Base-by-base conservation (phyloP, 2,888 invertebrate species). In the Ethmia dodecea region DNA sequence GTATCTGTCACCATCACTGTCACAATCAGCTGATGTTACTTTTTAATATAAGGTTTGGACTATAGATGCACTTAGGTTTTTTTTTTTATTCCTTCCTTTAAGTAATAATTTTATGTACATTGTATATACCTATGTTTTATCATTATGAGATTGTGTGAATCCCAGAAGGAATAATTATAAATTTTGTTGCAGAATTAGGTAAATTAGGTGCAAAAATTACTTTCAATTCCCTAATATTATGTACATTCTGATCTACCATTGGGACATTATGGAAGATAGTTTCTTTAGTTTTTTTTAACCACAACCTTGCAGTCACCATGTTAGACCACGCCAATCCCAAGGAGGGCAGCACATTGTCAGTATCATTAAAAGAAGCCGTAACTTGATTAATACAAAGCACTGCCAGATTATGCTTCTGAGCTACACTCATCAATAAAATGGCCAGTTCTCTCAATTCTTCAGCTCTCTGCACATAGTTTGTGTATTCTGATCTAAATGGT, bases 241-340 rank as follows among this genome's bases (percentile, higher is more conserved):
- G 38, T 28, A 40, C 11, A 5, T 5, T 57, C 48, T 39, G 43
- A 29, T 36, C 51, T 41, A 45, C 22, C 37, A 46, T 40, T 27
- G 43, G 24, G 5, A 34, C 39, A 28, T 1, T n/a, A 15, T 9
- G 15, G 26, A 14, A 9, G 5, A 26, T 12, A 10, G 45, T 31
- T 28, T 33, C 36, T 28, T 45, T 35, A 18, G 54, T 59, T 50
- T 68, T 74, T 29, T 40, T 62, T n/a, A 77, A 33, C 41, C 55
- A 52, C 5, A 80, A 45, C 40, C 86, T 67, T 5, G 72, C 72
- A 14, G 69, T 60, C 24, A 86, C 57, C 75, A 87, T 72, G 43
- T 87, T 87, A 2, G 87, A 79, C 87, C 87, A 87, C 31, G 79
- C 76, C 25, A 87, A 47, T 1, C 87, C 87, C 24, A 87, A 52